A percentile compares a stretch with the other conserved stretches of the same genome.
Conservation (phyloP, 2,797 vertebrate genomes). For the Triplophysa yarkandensis region DNA sequence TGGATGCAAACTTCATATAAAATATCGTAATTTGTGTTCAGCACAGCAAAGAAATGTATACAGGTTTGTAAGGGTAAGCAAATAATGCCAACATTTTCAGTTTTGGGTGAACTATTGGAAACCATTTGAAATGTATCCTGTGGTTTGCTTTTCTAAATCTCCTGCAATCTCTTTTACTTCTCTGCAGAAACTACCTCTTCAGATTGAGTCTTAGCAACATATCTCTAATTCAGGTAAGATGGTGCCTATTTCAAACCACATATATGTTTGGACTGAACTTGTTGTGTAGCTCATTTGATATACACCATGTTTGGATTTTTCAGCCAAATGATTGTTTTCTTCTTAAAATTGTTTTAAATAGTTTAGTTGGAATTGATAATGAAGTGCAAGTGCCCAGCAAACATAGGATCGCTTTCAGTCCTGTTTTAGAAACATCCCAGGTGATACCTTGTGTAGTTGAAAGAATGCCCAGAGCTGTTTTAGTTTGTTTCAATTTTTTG, state of each 20-base stretch:
- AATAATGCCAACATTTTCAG: no score
- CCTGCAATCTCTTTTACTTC: constrained; percentile 52
- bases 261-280: not conserved
- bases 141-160: not conserved
- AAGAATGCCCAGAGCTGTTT: not conserved
- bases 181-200: constrained; percentile 96
- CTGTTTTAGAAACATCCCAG: not conserved
- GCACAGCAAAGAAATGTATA: no score
- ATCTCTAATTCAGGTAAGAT: constrained; percentile 93
- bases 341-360: not conserved
- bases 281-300: not conserved
- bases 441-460: not conserved
- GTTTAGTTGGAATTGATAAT: not conserved
- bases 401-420: not conserved
- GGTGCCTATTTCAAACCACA: no score
- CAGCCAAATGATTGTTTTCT: not conserved
- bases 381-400: not conserved
- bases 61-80: no score
- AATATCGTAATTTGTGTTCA: no score
- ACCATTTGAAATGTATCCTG: not conserved
- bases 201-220: constrained; percentile 92
- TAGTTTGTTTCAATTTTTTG: not conserved
- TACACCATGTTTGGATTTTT: not conserved
- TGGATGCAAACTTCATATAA: no score
- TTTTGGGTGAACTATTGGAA: no score